Conservation (phyloP, 2,888 invertebrate species). For the Alentia gelatinosa region DNA sequence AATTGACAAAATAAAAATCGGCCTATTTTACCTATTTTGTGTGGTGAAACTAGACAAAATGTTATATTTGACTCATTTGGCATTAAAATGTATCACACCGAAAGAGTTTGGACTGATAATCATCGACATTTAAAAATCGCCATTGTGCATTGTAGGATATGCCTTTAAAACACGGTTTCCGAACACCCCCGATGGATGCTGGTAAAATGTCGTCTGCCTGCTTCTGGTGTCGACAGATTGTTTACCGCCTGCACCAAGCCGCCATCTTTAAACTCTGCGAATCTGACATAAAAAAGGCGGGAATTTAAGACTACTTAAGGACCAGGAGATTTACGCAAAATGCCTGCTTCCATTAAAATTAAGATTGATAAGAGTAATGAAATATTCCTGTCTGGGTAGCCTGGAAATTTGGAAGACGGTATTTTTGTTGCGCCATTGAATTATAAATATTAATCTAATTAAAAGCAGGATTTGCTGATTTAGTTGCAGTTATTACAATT, state of each 20-base stretch:
- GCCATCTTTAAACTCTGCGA: background rate
- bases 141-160: no score
- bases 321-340: background rate
- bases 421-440: background rate
- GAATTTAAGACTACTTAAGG: background rate
- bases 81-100: no score
- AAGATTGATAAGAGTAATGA: slow-evolving; percentile 11
- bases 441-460: background rate
- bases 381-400: background rate
- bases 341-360: background rate
- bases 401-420: background rate
- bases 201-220: background rate
- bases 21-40: no score
- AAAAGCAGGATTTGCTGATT: background rate
- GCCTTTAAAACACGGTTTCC: no score
- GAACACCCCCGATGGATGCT: no score
- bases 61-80: no score
- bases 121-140: no score
- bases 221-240: background rate
- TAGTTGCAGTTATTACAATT: background rate
- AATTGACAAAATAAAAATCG: no score
- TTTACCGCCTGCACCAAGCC: background rate
- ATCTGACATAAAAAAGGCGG: background rate
- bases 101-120: no score
- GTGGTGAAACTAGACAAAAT: no score